These are phyloP conservation scores for Pseudolycoriella hygida DNA, from an alignment of 2,888 invertebrate genomes.

Conservation along the genomic window DNA sequence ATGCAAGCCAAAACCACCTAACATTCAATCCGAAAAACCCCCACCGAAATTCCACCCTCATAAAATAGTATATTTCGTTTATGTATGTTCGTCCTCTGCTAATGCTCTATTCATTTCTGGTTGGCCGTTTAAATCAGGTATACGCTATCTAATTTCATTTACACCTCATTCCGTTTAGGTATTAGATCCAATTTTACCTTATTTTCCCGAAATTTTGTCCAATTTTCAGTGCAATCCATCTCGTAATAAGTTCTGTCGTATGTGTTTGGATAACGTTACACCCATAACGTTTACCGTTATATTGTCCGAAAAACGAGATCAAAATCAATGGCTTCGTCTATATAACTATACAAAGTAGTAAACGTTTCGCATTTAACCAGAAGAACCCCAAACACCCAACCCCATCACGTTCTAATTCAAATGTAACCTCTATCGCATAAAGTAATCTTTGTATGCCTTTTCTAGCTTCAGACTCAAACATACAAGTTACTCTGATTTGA, in stretches of 20 bases:
- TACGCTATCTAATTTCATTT: slow-evolving; percentile 11
- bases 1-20: not conserved
- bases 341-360: no score
- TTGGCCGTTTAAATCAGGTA: slow-evolving; percentile 3
- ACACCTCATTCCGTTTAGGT: slow-evolving; percentile 9
- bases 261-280: not conserved
- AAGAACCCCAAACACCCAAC: no score
- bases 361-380: no score
- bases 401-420: no score
- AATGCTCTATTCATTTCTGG: not conserved
- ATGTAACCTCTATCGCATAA: no score
- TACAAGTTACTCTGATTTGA: no score
- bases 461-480: no score
- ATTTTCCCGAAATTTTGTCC: slow-evolving; percentile 3
- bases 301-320: not conserved
- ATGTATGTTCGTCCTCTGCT: not conserved
- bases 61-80: not conserved
- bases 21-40: not conserved
- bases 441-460: no score
- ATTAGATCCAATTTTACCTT: slow-evolving; percentile 1
- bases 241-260: not conserved
- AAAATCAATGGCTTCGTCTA: no score
- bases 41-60: not conserved
- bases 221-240: not conserved
- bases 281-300: not conserved